These are phyloP conservation scores for Gavialis gangeticus DNA, from an alignment of 2,113 vertebrate genomes.

Conservation along the genomic window DNA sequence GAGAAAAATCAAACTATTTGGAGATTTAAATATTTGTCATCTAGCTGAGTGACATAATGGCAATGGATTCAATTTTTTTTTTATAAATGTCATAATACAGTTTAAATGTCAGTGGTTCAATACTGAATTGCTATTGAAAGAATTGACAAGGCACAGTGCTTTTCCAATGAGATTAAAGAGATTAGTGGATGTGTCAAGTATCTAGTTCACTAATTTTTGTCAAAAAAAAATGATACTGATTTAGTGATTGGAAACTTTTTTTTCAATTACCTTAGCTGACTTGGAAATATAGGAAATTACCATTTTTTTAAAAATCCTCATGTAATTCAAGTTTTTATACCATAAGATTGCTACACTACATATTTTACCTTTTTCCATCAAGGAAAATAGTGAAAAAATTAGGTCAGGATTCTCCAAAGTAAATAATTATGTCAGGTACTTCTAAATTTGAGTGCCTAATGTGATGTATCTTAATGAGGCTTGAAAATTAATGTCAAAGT, in stretches of 20 bases:
- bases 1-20: neutral
- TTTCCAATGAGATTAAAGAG: neutral
- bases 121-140: conserved; percentile 17
- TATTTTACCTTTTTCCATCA: neutral
- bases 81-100: accelerated
- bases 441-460: neutral
- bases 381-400: neutral
- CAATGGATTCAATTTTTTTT: neutral
- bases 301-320: conserved; percentile 28
- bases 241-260: neutral
- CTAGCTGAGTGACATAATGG: neutral
- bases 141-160: neutral
- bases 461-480: neutral
- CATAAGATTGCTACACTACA: neutral
- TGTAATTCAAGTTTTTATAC: neutral
- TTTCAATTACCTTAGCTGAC: neutral
- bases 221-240: neutral
- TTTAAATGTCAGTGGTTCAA: conserved; percentile 27
- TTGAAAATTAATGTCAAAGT: neutral
- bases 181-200: neutral
- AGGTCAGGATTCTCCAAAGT: neutral
- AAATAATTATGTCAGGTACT: neutral
- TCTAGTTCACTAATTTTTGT: neutral
- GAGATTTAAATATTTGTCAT: neutral
- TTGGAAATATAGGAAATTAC: neutral